Evolutionary conservation across 2,888 invertebrate genomes (phyloP), one percentile per base, ranked within the genome.

Genomic region (Troides oblongomaculatus): DNA sequence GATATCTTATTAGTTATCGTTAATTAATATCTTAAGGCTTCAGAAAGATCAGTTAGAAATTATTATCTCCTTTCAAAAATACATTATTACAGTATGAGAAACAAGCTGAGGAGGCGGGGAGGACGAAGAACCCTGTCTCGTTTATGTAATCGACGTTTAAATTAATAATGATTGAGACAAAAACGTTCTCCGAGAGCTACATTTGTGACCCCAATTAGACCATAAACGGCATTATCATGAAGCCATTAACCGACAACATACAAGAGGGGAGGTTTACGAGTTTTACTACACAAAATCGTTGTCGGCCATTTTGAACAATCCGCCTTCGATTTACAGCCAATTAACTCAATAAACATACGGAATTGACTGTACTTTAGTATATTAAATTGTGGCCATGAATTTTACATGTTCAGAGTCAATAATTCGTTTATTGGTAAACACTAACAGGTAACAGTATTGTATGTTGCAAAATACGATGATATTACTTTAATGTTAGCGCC

Each of bases 191-290:
- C 73, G 72, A 79, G 82, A 84, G 82, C 76, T 74, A 77, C 77
- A 77, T 84, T 85, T 81, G 79, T 85, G 80, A 82, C 78, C 80
- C 86, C 86, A 90, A 90, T 90, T 89, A 89, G 85, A 84, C 82
- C 84, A 89, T 90, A 91, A 91, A 90, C 78, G 78, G 76, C 86
- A 53, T 90, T 90, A 90, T 90, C 89, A 86, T 85, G 85, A 83
- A 84, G 81, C 84, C 83, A 90, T 91, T 91, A 91, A 85, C 86
- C 79, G 84, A 86, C 87, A 84, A 79, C 79, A 80, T 81, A 86
- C 87, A 82, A 83, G 80, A 84, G 84, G 89, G 90, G 90, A 85
- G 90, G 90, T 92, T 92, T 92, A 91, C 90, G 88, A 88, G 88
- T 85, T 91, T 89, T 86, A 90, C 89, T 89, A 88, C 87, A 88